Evolutionary conservation across 2,888 invertebrate species (phyloP).

Genomic region (Drosophila stalkeri): DNA sequence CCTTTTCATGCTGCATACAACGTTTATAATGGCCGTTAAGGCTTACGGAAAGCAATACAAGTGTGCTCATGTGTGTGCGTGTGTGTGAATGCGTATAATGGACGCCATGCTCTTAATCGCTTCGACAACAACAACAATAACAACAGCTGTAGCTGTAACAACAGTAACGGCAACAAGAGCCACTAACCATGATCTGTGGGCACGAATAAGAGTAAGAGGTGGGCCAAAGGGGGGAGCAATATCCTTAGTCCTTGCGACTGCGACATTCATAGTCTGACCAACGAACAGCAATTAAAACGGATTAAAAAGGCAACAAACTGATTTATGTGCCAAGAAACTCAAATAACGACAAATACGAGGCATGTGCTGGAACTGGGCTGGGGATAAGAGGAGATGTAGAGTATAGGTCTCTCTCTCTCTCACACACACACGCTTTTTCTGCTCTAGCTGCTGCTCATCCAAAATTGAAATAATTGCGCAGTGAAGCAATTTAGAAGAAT

Average conservation of each 20-base stretch:
- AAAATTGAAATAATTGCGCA: slow-evolving; percentile 84
- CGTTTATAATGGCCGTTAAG: slow-evolving; percentile 73
- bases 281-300: slow-evolving; percentile 81
- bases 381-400: not conserved
- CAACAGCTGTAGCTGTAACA: slow-evolving; percentile 45
- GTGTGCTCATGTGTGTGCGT: slow-evolving; percentile 42
- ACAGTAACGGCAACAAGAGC: slow-evolving; percentile 43
- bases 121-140: slow-evolving; percentile 59
- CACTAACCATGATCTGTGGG: slow-evolving; percentile 19
- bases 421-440: not conserved
- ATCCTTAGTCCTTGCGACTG: slow-evolving; percentile 68
- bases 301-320: slow-evolving; percentile 82
- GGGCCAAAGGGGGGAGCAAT: not conserved
- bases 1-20: slow-evolving; percentile 62
- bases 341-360: slow-evolving; percentile 82
- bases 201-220: not conserved
- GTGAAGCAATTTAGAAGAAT: slow-evolving; percentile 84
- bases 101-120: slow-evolving; percentile 68
- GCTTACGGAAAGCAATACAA: slow-evolving; percentile 52
- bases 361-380: slow-evolving; percentile 11
- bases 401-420: not conserved
- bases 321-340: slow-evolving; percentile 83
- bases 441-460: slow-evolving; percentile 50
- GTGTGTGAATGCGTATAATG: slow-evolving; percentile 62
- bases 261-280: slow-evolving; percentile 79